Evolutionary conservation across 2,888 invertebrate species (phyloP).

Genomic region (Hypena proboscidalis): DNA sequence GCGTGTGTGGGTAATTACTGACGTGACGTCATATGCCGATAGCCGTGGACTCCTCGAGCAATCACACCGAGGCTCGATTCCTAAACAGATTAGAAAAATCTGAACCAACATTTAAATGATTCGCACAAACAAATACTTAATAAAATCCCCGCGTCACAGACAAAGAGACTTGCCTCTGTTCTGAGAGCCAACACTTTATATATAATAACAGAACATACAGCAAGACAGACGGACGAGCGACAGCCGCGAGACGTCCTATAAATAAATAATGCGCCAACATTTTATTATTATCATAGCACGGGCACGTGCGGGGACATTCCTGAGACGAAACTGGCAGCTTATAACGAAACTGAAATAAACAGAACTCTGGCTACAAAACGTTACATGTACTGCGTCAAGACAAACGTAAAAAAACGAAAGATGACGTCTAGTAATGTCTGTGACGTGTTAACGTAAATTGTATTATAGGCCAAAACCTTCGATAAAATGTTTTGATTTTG

Average conservation of each 20-base stretch:
- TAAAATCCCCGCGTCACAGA: conserved; percentile 16
- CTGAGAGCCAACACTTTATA: conserved; percentile 52
- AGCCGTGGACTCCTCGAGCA: conserved; percentile 1
- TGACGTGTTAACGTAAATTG: conserved; percentile 21
- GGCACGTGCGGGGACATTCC: conserved; percentile 83
- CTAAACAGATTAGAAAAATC: conserved; percentile 2
- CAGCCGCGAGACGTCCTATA: conserved; percentile 83
- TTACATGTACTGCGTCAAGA: conserved; percentile 41
- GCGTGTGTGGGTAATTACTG: conserved; percentile 33
- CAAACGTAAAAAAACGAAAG: conserved; percentile 32
- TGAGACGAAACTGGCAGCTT: conserved; percentile 65
- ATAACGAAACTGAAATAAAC: conserved; percentile 64
- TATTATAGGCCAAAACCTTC: conserved; percentile 5
- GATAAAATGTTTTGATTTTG: conserved; percentile 2
- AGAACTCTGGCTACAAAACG: conserved; percentile 42
- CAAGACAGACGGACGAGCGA: conserved; percentile 81
- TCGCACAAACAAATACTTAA: conserved; percentile 10
- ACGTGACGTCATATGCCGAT: conserved; percentile 29
- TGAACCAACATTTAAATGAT: conserved; percentile 7
- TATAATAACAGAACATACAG: conserved; percentile 64
- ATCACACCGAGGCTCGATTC: background rate
- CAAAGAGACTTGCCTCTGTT: conserved; percentile 42
- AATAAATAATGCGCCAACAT: conserved; percentile 85
- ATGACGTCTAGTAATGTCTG: conserved; percentile 28
- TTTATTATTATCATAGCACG: conserved; percentile 83